Conservation (phyloP, 2,888 invertebrate species). For the Thymelicus sylvestris region DNA sequence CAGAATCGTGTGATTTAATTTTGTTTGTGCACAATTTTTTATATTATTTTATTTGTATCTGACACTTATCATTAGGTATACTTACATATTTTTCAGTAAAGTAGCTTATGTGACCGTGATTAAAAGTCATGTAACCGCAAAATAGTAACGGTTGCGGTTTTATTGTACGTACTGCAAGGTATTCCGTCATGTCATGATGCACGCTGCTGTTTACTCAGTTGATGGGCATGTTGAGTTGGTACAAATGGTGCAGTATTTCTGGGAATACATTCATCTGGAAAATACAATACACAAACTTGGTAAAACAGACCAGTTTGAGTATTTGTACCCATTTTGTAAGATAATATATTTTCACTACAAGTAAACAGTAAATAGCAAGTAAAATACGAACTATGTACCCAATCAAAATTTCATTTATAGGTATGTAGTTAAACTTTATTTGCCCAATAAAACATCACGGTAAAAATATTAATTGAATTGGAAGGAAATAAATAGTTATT, state of each 20-base stretch:
- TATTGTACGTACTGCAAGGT: background rate
- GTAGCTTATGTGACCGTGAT: background rate
- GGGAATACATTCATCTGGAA: constrained; percentile 23
- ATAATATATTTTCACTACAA: no score
- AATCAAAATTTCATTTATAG: no score
- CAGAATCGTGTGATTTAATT: constrained; percentile 5
- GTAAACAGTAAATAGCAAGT: no score
- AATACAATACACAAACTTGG: constrained; percentile 2
- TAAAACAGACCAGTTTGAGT: background rate
- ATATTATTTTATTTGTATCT: background rate
- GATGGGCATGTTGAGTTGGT: constrained; percentile 1
- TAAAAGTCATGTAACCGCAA: constrained; percentile 9
- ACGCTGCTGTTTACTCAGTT: constrained; percentile 14
- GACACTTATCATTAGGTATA: background rate
- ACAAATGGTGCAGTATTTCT: constrained; percentile 11
- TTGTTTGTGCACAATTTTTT: constrained; percentile 23
- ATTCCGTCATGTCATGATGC: constrained; percentile 20
- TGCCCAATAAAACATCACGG: no score
- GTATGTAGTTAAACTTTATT: no score
- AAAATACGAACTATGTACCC: no score
- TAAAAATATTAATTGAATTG: no score
- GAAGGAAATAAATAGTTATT: no score
- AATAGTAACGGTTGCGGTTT: constrained; percentile 5
- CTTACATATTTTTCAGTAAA: background rate
- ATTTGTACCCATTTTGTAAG: no score